Conservation (phyloP, 1,140 invertebrate genomes). For the Bombus terrestris region DNA sequence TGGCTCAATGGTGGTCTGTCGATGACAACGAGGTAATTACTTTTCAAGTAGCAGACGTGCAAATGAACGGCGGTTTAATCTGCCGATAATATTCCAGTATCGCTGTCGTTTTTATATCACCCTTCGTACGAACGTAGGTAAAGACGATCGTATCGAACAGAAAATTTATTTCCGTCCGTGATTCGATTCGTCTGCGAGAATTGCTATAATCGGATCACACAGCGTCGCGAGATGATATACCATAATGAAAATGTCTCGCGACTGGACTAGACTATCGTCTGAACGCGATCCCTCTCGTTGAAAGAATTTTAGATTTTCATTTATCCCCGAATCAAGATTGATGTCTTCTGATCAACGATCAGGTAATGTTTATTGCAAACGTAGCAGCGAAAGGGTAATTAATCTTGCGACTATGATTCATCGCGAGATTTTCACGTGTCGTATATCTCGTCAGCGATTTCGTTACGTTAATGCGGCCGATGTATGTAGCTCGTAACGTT, state of each 20-base stretch:
- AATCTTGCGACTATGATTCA: neutral
- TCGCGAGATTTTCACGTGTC: neutral
- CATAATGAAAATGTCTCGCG: neutral
- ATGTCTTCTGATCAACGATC: neutral
- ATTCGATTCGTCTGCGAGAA: constrained; percentile 4
- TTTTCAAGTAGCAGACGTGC: constrained; percentile 71
- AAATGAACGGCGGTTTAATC: constrained; percentile 72
- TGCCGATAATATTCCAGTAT: constrained; percentile 60
- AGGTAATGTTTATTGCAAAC: neutral
- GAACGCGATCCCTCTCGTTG: neutral
- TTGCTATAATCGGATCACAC: neutral
- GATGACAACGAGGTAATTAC: constrained; percentile 73
- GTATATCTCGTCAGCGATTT: neutral
- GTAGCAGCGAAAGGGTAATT: neutral
- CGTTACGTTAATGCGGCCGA: neutral
- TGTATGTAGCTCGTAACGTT: neutral
- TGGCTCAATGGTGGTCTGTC: constrained; percentile 65
- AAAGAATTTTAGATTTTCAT: neutral
- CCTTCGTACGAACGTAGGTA: neutral
- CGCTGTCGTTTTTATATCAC: constrained; percentile 40
- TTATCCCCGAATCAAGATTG: neutral
- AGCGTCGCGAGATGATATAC: neutral
- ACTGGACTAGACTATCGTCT: neutral
- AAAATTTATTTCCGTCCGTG: constrained; percentile 2
- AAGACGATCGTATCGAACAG: neutral